Conservation (phyloP, 2,888 invertebrate species). For the Mayetiola destructor region DNA sequence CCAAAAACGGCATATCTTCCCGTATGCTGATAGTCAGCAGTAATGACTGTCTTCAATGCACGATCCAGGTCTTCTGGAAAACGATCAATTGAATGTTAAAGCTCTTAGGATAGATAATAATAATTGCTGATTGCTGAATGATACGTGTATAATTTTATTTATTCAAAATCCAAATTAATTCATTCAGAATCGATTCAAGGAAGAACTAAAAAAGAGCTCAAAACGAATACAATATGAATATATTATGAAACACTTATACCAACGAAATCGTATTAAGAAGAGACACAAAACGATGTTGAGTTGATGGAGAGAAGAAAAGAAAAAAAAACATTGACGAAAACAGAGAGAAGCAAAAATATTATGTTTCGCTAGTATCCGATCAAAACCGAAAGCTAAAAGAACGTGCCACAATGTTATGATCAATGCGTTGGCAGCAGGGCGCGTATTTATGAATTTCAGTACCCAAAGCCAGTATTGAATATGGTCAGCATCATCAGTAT, state of each 20-base stretch:
- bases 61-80: too few species aligned
- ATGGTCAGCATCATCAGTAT: conserved; percentile 5
- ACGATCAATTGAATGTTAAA: too few species aligned
- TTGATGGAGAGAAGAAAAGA: background rate
- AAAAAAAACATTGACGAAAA: background rate
- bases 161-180: too few species aligned
- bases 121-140: too few species aligned
- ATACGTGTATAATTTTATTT: too few species aligned
- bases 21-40: too few species aligned
- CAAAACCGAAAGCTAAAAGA: background rate
- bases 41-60: too few species aligned
- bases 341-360: background rate
- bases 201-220: background rate
- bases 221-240: background rate
- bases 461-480: conserved; percentile 7
- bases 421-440: conserved; percentile 12
- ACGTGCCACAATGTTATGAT: background rate
- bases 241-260: background rate
- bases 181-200: too few species aligned
- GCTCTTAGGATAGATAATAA: too few species aligned
- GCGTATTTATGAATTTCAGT: conserved; percentile 3
- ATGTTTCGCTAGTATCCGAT: background rate
- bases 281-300: background rate
- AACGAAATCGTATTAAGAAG: background rate
- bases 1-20: too few species aligned